phyloP scores from a whole-genome alignment of 1,140 invertebrate genomes.

The Papilio polytes region DNA sequence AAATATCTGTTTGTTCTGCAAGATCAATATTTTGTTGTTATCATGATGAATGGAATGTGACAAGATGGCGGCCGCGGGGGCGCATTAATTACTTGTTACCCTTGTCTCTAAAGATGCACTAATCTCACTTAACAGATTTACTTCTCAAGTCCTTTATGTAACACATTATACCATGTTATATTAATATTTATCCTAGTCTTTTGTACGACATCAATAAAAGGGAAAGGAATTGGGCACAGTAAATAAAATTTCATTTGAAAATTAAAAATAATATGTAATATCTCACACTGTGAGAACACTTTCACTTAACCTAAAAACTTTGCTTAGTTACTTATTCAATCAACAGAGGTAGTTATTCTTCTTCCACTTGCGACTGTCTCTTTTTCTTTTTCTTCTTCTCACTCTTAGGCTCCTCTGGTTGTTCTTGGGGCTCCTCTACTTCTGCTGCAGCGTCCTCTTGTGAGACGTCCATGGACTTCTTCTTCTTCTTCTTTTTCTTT shows the following conservation, averaged over 20 bases:
- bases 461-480: slow-evolving; percentile 54
- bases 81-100: too few relatives aligned
- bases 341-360: slow-evolving; percentile 56
- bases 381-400: slow-evolving; percentile 76
- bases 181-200: not conserved
- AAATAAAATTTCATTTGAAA: slow-evolving; percentile 36
- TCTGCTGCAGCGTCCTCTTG: slow-evolving; percentile 43
- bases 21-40: not conserved
- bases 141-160: not conserved
- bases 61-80: not conserved
- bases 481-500: slow-evolving; percentile 81
- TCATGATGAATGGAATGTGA: not conserved
- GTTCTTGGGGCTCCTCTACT: slow-evolving; percentile 43
- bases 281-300: slow-evolving; percentile 43
- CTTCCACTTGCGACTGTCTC: slow-evolving; percentile 59
- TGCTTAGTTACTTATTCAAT: slow-evolving; percentile 30
- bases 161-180: not conserved
- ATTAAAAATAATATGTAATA: slow-evolving; percentile 38
- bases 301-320: slow-evolving; percentile 42
- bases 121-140: too few relatives aligned
- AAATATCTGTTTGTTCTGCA: not conserved
- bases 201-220: not conserved
- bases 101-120: too few relatives aligned
- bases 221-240: not conserved
- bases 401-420: slow-evolving; percentile 53